Percentiles rank a stretch among this genome's conserved stretches.
Evolutionary conservation across 2,113 vertebrate genomes (phyloP).

Genomic region (Stictonetta naevosa): DNA sequence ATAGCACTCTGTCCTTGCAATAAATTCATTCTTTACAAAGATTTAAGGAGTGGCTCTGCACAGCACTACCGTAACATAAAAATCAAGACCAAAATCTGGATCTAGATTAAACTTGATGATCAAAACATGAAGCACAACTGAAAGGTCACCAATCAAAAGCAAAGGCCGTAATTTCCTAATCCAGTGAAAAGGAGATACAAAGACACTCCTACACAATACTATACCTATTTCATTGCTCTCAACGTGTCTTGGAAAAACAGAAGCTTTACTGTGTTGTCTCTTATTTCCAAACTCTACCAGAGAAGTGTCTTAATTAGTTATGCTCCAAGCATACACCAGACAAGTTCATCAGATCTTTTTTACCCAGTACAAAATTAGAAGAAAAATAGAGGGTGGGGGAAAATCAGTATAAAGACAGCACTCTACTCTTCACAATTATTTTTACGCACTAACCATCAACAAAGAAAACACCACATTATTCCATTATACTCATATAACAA

Average conservation of each 20-base stretch:
- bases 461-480: not conserved
- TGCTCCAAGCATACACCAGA: not conserved
- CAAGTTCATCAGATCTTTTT: not conserved
- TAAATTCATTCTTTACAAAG: not conserved
- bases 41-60: not conserved
- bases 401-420: not conserved
- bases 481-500: not conserved
- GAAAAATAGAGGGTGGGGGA: not conserved
- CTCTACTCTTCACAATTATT: not conserved
- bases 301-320: not conserved
- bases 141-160: not conserved
- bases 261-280: not conserved
- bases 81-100: not conserved
- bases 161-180: not conserved
- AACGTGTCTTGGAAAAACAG: accelerated
- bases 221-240: not conserved
- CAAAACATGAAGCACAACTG: not conserved
- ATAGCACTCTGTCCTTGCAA: not conserved
- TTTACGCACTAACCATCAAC: not conserved
- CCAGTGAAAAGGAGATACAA: not conserved
- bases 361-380: not conserved
- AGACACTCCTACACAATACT: not conserved
- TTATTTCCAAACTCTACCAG: not conserved
- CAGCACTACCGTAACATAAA: not conserved
- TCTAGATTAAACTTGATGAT: not conserved